A percentile compares a stretch with the other conserved stretches of the same genome.
These are phyloP conservation scores for Saguinus imperator DNA, from an alignment of 2,113 vertebrate genomes.

Conservation along the genomic window DNA sequence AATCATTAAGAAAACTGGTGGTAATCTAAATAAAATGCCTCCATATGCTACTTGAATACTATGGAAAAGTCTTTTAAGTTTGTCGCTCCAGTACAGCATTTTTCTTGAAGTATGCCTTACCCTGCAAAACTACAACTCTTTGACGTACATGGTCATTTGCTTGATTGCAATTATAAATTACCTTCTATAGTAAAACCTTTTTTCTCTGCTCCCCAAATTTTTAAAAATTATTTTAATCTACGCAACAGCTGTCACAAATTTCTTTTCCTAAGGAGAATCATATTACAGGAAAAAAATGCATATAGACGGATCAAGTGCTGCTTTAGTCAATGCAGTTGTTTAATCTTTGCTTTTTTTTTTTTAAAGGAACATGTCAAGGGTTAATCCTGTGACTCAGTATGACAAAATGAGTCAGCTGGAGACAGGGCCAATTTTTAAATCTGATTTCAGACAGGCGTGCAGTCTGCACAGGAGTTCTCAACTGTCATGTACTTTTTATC, in stretches of 20 bases:
- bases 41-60: neutral
- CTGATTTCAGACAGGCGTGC: conserved; percentile 85
- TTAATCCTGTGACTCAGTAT: conserved; percentile 86
- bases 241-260: conserved; percentile 84
- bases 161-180: conserved; percentile 58
- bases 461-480: conserved; percentile 81
- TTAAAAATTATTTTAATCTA: conserved; percentile 74
- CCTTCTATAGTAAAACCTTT: conserved; percentile 29
- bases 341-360: conserved; percentile 73
- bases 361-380: conserved; percentile 84
- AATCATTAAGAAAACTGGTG: neutral
- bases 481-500: conserved; percentile 81
- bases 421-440: conserved; percentile 84
- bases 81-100: neutral
- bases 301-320: conserved; percentile 76
- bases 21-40: conserved; percentile 34
- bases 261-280: conserved; percentile 81
- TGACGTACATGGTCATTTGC: conserved; percentile 6
- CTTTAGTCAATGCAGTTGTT: conserved; percentile 82
- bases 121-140: conserved; percentile 32
- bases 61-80: neutral
- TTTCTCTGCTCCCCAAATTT: conserved; percentile 49
- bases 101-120: conserved; percentile 36
- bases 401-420: conserved; percentile 88
- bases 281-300: conserved; percentile 82